Conservation (phyloP, 2,797 vertebrate species). For the Zenarchopterus dispar region DNA sequence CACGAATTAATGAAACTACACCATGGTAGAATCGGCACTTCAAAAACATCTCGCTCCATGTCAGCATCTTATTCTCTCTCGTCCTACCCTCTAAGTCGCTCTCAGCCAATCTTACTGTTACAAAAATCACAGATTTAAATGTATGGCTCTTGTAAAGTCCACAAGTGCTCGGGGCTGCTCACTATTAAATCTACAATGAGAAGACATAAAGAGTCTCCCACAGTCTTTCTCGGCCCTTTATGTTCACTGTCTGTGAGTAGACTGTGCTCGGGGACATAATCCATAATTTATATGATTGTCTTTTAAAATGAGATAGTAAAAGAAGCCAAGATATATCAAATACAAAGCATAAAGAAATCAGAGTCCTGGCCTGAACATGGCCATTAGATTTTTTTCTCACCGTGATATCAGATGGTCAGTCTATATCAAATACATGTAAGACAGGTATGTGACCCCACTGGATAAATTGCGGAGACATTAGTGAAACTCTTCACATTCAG, state of each 20-base stretch:
- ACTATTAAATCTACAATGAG: constrained; percentile 32
- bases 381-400: too few species aligned
- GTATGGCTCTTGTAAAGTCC: constrained; percentile 35
- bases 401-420: too few species aligned
- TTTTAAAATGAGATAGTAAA: constrained; percentile 34
- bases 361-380: not conserved
- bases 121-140: constrained; percentile 48
- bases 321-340: constrained; percentile 30
- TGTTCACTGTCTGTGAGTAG: constrained; percentile 24
- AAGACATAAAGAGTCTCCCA: constrained; percentile 21
- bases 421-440: too few species aligned
- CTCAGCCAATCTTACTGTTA: constrained; percentile 24
- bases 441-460: too few species aligned
- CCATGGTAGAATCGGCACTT: too few species aligned
- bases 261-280: constrained; percentile 46
- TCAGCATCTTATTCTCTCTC: constrained; percentile 8
- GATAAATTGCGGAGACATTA: too few species aligned
- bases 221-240: constrained; percentile 35
- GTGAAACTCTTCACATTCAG: too few species aligned
- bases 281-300: constrained; percentile 52
- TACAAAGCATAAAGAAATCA: not conserved
- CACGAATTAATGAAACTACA: too few species aligned
- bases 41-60: not conserved
- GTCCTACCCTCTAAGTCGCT: constrained; percentile 13
- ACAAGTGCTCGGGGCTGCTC: constrained; percentile 23